Percentiles rank a stretch among this genome's conserved stretches.
Evolutionary conservation across 2,888 invertebrate genomes (phyloP).

Genomic region (Caenorhabditis becei): DNA sequence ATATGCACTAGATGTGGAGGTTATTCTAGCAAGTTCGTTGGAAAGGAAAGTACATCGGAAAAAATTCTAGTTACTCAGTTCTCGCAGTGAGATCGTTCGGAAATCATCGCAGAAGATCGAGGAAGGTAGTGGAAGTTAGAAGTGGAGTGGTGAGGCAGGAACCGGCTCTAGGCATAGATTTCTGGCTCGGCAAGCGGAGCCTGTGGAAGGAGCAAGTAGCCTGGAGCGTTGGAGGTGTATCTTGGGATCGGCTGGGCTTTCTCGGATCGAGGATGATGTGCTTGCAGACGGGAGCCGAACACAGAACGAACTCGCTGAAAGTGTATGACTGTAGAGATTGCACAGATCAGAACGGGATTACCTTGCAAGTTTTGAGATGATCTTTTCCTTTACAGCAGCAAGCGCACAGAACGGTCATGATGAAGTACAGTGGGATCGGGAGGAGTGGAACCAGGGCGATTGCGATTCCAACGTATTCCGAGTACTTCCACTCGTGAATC

Average conservation of each 20-base stretch:
- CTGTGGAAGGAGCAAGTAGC: slow-evolving; percentile 81
- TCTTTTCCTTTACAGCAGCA: slow-evolving; percentile 72
- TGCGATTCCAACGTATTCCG: slow-evolving; percentile 76
- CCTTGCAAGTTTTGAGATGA: slow-evolving; percentile 57
- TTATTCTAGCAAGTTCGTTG: slow-evolving; percentile 20
- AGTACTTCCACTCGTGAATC: slow-evolving; percentile 76
- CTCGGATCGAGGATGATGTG: slow-evolving; percentile 48
- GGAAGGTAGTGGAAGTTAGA: neutral
- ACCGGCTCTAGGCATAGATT: slow-evolving; percentile 62
- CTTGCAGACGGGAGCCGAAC: slow-evolving; percentile 77
- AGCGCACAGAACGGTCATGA: slow-evolving; percentile 73
- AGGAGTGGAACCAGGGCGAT: slow-evolving; percentile 79
- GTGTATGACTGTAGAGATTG: neutral
- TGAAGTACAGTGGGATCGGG: slow-evolving; percentile 79
- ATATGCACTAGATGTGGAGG: slow-evolving; percentile 36
- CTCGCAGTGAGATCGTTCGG: slow-evolving; percentile 47
- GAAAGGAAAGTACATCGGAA: neutral
- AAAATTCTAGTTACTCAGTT: slow-evolving; percentile 1
- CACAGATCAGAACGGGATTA: no score
- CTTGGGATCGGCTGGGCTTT: slow-evolving; percentile 69
- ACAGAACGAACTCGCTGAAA: slow-evolving; percentile 77
- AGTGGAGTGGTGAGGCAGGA: neutral
- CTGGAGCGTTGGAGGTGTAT: slow-evolving; percentile 78
- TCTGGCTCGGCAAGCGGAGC: slow-evolving; percentile 80
- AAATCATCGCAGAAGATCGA: slow-evolving; percentile 46